Base-by-base conservation (phyloP, 1,140 invertebrate genomes). In the Lerema accius region DNA sequence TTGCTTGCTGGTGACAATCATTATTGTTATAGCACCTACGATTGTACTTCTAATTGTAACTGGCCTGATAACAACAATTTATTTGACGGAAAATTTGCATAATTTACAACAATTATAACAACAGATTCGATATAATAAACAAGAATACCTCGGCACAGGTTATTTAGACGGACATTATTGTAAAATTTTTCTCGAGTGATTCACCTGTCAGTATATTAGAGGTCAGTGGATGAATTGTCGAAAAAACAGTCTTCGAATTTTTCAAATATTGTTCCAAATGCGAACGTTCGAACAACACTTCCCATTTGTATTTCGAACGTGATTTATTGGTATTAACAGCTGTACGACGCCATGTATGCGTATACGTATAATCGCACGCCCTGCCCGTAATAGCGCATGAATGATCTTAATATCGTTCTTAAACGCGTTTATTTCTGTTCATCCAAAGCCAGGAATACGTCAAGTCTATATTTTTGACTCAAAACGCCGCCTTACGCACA, bases 391-490 rank as follows among this genome's bases (percentile, higher is more conserved):
- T 32, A 53, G 16, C 17, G 16, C 51, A 14, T 7, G 51, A 56
- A 56, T 56, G 39, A 26, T 56, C 53, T 56, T 56, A 26, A 32
- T 56, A 56, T 32, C 43, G 53, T 56, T 56, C 26, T 17, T 32
- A 40, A 45, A 45, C 15, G 35, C 23, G 53, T 56, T 56, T 56
- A 56, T 56, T 56, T 56, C 53, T 32, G 40, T 17, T 16, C 53
- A 40, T 5, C 13, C 10, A 56, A 56, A 51, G 13, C 14, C 53
- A 53, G 53, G 28, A 56, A 45, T 45, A 56, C 40, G 26, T 14
- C 35, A 16, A 14, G 37, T 13, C 14, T 56, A 37, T 56, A 56
- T 45, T 45, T 43, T 56, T 45, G 11, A 13, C n/a, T 1, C 37
- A 53, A 26, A 7, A 49, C 35, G 3, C 40, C 13, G 4, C 15